Percentiles rank a stretch among this genome's conserved stretches.
Evolutionary conservation across 2,888 invertebrate genomes (phyloP).

Genomic region (Platycheirus rosarum): DNA sequence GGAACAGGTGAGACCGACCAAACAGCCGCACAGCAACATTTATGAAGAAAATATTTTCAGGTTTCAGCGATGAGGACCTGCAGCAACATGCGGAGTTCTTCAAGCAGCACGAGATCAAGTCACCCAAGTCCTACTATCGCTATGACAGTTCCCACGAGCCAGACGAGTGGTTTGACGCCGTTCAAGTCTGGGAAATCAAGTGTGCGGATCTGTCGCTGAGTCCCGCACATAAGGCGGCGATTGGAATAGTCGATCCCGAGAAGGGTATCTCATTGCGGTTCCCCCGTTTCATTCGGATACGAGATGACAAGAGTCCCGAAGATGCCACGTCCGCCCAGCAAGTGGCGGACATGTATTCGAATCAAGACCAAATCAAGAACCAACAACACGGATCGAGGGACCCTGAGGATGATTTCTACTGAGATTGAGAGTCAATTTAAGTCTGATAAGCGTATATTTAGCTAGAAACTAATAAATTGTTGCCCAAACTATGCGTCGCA

Average conservation of each 20-base stretch:
- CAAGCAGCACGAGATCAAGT: conserved; percentile 88
- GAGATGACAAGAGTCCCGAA: conserved; percentile 96
- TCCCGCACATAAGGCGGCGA: conserved; percentile 95
- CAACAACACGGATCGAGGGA: conserved; percentile 81
- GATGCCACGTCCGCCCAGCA: conserved; percentile 95
- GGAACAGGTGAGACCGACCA: conserved; percentile 80
- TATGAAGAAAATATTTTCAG: conserved; percentile 86
- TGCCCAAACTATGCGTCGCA: conserved; percentile 15
- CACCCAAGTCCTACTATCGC: conserved; percentile 91
- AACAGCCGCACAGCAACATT: too few species aligned
- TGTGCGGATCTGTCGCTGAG: conserved; percentile 98
- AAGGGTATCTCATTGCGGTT: conserved; percentile 97
- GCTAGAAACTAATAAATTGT: conserved; percentile 42
- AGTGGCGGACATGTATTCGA: conserved; percentile 94
- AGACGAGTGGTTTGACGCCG: conserved; percentile 95
- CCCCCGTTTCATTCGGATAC: conserved; percentile 93
- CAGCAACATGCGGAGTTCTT: conserved; percentile 89
- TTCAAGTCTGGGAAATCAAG: conserved; percentile 97
- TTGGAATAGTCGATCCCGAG: conserved; percentile 93
- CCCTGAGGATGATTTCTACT: conserved; percentile 81
- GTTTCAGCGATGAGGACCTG: conserved; percentile 96
- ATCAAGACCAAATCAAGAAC: conserved; percentile 95
- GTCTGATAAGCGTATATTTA: conserved; percentile 45
- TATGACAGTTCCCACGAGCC: conserved; percentile 89
- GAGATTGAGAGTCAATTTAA: conserved; percentile 44